A percentile compares a stretch with the other conserved stretches of the same genome.
Evolutionary conservation across 2,888 invertebrate genomes (phyloP).

Genomic region (Macaria liturata): DNA sequence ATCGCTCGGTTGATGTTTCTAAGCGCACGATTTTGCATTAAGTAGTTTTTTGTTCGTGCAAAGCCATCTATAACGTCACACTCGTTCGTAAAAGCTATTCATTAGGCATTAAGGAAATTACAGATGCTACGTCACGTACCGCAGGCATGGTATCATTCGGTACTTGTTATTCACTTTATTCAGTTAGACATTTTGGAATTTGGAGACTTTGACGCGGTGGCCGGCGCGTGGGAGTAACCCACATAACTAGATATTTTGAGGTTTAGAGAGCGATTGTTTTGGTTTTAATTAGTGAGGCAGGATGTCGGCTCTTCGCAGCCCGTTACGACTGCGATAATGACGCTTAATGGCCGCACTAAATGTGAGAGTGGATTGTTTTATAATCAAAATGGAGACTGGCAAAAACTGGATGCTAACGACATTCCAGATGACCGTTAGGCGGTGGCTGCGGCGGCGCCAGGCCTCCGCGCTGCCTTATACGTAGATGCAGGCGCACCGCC

Average conservation of each 20-base stretch:
- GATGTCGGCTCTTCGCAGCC: constrained; percentile 35
- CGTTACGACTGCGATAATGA: constrained; percentile 50
- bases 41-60: constrained; percentile 75
- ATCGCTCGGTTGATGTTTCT: constrained; percentile 72
- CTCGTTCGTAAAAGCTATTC: constrained; percentile 63
- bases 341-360: constrained; percentile 54
- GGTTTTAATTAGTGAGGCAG: constrained; percentile 32
- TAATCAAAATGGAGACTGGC: constrained; percentile 60
- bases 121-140: constrained; percentile 57
- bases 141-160: constrained; percentile 46
- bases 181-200: constrained; percentile 52
- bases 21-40: constrained; percentile 79
- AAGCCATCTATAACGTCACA: constrained; percentile 73
- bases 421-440: constrained; percentile 76
- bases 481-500: constrained; percentile 19
- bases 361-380: constrained; percentile 55
- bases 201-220: constrained; percentile 44
- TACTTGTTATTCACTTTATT: constrained; percentile 57
- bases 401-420: constrained; percentile 71
- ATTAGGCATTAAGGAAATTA: constrained; percentile 63
- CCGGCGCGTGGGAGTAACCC: constrained; percentile 51
- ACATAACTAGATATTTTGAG: constrained; percentile 36
- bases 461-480: constrained; percentile 33
- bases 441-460: constrained; percentile 55
- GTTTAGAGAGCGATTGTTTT: constrained; percentile 33